These are phyloP conservation scores for Actinostola sp. DNA, from an alignment of 92 coral and sea anemone species.

Conservation along the genomic window DNA sequence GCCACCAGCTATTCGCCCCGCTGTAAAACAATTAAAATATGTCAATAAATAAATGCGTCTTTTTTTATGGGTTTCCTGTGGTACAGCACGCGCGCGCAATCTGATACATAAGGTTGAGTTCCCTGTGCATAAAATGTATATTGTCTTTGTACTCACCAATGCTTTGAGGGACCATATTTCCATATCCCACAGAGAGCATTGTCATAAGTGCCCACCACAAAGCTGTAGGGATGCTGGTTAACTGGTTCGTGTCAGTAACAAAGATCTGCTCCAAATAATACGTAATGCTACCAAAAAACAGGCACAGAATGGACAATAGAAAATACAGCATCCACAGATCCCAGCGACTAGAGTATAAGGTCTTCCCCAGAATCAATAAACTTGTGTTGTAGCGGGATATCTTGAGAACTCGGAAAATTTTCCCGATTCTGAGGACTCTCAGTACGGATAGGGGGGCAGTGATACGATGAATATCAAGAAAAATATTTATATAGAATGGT, in stretches of 20 bases:
- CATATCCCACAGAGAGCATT: conserved; percentile 55
- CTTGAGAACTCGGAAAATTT: conserved; percentile 51
- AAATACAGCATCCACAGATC: conserved; percentile 67
- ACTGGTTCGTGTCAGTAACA: conserved; percentile 22
- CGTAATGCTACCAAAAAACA: conserved; percentile 48
- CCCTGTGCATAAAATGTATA: too few species aligned
- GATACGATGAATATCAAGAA: conserved; percentile 8
- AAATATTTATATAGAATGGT: conserved; percentile 49
- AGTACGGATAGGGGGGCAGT: conserved; percentile 32
- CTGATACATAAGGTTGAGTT: too few species aligned
- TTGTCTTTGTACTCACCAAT: conserved; percentile 27
- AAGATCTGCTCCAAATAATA: conserved; percentile 61
- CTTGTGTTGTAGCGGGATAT: conserved; percentile 57
- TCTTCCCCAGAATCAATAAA: conserved; percentile 43
- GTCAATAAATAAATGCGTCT: too few species aligned
- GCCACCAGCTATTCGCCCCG: conserved; percentile 20
- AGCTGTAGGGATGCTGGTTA: conserved; percentile 50
- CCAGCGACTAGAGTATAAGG: conserved; percentile 27
- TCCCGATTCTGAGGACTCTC: conserved; percentile 55
- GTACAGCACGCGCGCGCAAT: neutral
- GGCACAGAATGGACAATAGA: conserved; percentile 35
- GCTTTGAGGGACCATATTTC: conserved; percentile 58
- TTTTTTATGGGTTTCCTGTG: too few species aligned
- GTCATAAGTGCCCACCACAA: conserved; percentile 68
- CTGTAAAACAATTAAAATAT: conserved; percentile 1